A percentile compares a stretch with the other conserved stretches of the same genome.
Evolutionary conservation across 2,113 vertebrate species (phyloP).

Genomic region (Dasyornis broadbenti): DNA sequence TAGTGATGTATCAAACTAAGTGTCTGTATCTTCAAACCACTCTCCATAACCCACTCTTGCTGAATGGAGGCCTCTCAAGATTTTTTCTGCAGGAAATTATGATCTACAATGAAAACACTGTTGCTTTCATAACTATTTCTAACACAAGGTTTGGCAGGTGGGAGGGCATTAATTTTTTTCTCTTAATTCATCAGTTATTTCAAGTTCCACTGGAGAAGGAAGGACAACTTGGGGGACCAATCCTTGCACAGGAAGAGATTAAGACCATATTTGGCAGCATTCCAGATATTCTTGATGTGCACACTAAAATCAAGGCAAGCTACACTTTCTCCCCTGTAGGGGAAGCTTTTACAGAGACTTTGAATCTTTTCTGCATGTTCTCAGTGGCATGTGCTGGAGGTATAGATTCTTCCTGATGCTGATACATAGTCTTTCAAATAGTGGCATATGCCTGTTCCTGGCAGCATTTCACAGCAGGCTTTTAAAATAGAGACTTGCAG

Average conservation of each 20-base stretch:
- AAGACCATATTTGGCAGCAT: constrained; percentile 99
- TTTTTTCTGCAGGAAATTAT: background rate
- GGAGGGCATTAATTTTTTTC: background rate
- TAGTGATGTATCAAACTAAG: background rate
- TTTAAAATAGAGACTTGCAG: background rate
- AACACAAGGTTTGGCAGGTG: background rate
- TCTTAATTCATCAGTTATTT: constrained; percentile 79
- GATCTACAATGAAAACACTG: background rate
- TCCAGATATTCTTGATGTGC: constrained; percentile 95
- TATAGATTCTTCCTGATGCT: background rate
- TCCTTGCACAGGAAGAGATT: constrained; percentile 94
- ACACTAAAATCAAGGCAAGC: constrained; percentile 92
- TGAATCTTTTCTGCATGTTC: background rate
- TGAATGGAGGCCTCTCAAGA: background rate
- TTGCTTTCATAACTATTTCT: background rate
- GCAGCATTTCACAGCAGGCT: background rate
- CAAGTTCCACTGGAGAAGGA: constrained; percentile 92
- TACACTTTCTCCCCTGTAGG: background rate
- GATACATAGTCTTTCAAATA: background rate
- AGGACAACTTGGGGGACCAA: constrained; percentile 92
- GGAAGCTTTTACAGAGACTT: background rate
- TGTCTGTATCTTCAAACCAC: background rate
- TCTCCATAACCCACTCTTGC: background rate
- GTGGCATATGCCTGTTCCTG: background rate
- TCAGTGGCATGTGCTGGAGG: background rate